phyloP scores from a whole-genome alignment of 2,888 invertebrate genomes.

The Rhingia campestris region DNA sequence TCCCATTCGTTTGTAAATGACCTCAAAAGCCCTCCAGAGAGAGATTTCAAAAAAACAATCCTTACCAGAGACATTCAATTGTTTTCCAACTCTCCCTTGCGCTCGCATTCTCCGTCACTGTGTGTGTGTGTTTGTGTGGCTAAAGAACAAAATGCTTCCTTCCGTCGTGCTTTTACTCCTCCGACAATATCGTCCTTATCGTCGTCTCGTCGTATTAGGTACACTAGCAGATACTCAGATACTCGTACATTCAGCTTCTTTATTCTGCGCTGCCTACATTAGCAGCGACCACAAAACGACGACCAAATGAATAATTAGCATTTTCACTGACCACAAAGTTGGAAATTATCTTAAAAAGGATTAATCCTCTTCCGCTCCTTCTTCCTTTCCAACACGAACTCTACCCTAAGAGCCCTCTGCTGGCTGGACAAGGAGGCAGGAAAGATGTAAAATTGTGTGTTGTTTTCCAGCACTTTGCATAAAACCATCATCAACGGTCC shows the following conservation, averaged over 20 bases:
- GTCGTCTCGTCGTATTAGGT: slow-evolving; percentile 1
- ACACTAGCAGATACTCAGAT: background rate
- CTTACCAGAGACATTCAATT: slow-evolving; percentile 11
- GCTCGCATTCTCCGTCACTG: too few relatives aligned
- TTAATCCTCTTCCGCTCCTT: slow-evolving; percentile 10
- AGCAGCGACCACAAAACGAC: slow-evolving; percentile 36
- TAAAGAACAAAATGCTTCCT: slow-evolving; percentile 1
- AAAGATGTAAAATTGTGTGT: slow-evolving; percentile 9
- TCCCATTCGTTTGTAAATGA: slow-evolving; percentile 28
- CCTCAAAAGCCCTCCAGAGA: slow-evolving; percentile 31
- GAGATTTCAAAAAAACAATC: slow-evolving; percentile 30
- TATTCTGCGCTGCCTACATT: slow-evolving; percentile 15
- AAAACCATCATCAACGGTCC: slow-evolving; percentile 28
- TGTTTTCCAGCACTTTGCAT: slow-evolving; percentile 37
- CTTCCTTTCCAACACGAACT: background rate
- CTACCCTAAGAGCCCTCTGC: too few relatives aligned
- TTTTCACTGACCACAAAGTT: slow-evolving; percentile 46
- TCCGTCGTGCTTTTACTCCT: background rate
- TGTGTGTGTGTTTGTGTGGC: background rate
- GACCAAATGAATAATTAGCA: slow-evolving; percentile 45
- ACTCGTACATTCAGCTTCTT: slow-evolving; percentile 11
- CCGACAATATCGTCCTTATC: background rate
- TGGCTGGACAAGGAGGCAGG: background rate
- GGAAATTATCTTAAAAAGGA: slow-evolving; percentile 44
- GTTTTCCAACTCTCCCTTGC: background rate